A percentile compares a stretch with the other conserved stretches of the same genome.
These are phyloP conservation scores for Venustaconcha ellipsiformis DNA, from an alignment of 1,140 invertebrate genomes.

Conservation along the genomic window DNA sequence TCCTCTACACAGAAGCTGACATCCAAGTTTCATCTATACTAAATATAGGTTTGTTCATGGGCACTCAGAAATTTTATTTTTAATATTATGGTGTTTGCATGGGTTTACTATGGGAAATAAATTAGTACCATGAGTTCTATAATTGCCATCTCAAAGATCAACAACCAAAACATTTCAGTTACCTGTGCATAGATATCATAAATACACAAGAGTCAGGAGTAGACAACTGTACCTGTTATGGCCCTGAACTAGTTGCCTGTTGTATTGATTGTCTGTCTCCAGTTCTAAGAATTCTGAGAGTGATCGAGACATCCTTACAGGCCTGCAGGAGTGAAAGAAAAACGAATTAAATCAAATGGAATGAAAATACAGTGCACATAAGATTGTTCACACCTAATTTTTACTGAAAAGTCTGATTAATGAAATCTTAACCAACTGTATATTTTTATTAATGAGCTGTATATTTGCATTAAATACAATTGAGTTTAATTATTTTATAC, in stretches of 20 bases:
- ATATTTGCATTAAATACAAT: neutral
- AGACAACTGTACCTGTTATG: conserved; percentile 52
- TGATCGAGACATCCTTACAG: conserved; percentile 50
- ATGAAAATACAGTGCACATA: neutral
- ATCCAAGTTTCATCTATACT: too few species aligned
- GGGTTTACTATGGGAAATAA: too few species aligned
- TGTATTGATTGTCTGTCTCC: conserved; percentile 53
- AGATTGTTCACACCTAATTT: neutral
- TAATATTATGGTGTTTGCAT: too few species aligned
- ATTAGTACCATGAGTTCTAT: too few species aligned
- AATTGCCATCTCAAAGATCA: too few species aligned
- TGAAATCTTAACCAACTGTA: neutral
- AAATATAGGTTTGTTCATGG: too few species aligned
- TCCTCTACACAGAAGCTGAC: too few species aligned
- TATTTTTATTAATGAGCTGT: neutral
- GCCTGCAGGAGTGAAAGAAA: conserved; percentile 42
- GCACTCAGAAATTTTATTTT: too few species aligned
- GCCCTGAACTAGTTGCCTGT: conserved; percentile 56
- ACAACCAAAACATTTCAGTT: too few species aligned
- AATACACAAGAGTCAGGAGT: too few species aligned
- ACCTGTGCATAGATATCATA: too few species aligned
- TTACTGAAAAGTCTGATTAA: neutral
- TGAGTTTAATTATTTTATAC: neutral
- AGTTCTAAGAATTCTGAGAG: conserved; percentile 60
- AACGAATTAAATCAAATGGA: neutral